Evolutionary conservation across 30 jellyfish, hydroid and myxozoan species (phyloP), one percentile per base, ranked within the genome.

Genomic region (Aurelia aurita complex sp. Pacific): DNA sequence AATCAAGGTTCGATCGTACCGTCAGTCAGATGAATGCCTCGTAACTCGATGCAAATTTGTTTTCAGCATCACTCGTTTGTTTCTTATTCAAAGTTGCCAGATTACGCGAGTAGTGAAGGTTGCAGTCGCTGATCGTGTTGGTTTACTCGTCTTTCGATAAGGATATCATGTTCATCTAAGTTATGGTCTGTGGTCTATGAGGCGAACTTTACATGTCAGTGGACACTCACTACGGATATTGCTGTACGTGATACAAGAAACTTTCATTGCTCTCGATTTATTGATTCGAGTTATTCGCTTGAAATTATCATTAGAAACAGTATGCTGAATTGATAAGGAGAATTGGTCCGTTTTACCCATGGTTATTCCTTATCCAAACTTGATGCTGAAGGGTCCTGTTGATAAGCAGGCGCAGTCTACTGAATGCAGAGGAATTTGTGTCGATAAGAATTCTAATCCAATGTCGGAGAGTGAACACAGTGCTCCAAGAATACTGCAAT

Each of bases 161-260:
- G 46, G 85, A 82, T 82, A 82, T 82, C 91, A 82, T 54, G 38
- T 82, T 82, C 85, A 70, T 65, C 79, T 82, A 67, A 82, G 91
- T 63, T 82, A 65, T 61, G 91, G 91, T 70, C 77, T 82, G 91
- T 82, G 91, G 91, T 82, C 73, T 82, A 68, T 61, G 83, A 82
- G 91, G 81, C 85, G 81, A 82, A 82, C 67, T 53, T 53, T 64
- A 62, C 91, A 82, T 70, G 69, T 79, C 91, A 69, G 73, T 55
- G 57, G 57, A 46, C 57, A 46, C 57, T 46, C 57, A 46, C 57
- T 46, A 0, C 57, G 57, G 79, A 82, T 63, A 17, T 11, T 19
- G 86, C 86, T 17, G 11, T 52, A 23, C 35, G 35, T 29, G 55
- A 16, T 29, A 19, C 52, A 71, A 35, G 57, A 46, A n/a, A 38